Evolutionary conservation across 2,888 invertebrate species (phyloP).

Genomic region (Hymenopus coronatus): DNA sequence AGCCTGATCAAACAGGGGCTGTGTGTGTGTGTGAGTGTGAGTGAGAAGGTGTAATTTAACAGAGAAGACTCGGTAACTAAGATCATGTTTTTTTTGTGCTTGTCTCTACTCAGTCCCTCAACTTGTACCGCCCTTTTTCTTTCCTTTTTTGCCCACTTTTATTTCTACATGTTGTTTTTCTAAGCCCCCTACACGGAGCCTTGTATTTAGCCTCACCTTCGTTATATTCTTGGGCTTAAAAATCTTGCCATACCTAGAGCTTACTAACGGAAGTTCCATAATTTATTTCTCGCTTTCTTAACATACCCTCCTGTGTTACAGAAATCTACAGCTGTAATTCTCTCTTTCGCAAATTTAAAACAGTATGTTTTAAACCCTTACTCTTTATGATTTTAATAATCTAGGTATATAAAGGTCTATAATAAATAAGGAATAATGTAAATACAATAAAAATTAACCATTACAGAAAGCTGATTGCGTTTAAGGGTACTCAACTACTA

Average conservation of each 20-base stretch:
- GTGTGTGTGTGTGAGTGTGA: neutral
- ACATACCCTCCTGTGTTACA: no score
- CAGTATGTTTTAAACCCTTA: no score
- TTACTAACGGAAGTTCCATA: neutral
- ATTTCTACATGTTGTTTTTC: neutral
- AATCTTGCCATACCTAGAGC: neutral
- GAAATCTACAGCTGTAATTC: no score
- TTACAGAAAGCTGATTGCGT: no score
- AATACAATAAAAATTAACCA: no score
- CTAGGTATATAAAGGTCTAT: no score
- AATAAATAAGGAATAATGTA: no score
- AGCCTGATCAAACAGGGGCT: neutral
- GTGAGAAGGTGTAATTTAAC: neutral
- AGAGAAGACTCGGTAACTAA: neutral
- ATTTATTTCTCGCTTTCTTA: neutral
- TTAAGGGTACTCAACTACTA: no score
- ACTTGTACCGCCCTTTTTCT: neutral
- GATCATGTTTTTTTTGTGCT: neutral
- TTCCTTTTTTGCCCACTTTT: neutral
- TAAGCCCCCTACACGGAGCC: neutral
- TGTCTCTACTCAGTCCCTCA: neutral
- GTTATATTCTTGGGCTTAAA: neutral
- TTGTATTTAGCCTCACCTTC: conserved; percentile 3
- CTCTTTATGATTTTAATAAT: no score
- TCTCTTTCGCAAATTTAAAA: no score